Conservation (phyloP, 1,140 invertebrate genomes). For the Leptinotarsa defecta region DNA sequence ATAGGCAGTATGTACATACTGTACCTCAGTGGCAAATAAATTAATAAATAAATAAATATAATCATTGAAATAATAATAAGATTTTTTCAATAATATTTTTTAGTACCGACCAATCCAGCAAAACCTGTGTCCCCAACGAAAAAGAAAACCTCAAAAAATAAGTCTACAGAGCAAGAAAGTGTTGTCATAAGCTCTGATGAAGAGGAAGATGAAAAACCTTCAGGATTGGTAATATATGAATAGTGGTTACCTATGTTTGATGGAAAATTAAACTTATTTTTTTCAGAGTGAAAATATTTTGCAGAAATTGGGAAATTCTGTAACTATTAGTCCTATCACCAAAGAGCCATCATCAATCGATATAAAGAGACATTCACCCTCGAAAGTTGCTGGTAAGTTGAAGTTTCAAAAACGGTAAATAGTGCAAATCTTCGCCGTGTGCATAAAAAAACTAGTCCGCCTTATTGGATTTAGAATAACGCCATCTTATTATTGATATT, state of each 20-base stretch:
- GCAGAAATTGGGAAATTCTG: constrained; percentile 41
- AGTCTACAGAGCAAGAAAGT: constrained; percentile 64
- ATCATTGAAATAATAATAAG: neutral
- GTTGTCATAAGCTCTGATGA: constrained; percentile 71
- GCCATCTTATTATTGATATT: no score
- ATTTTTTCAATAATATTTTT: neutral
- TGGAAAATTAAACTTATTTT: neutral
- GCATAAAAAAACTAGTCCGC: no score
- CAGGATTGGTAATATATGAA: constrained; percentile 33
- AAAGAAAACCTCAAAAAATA: constrained; percentile 39
- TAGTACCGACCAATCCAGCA: neutral
- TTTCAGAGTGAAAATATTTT: constrained; percentile 39
- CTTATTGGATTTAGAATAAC: no score
- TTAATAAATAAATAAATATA: no score
- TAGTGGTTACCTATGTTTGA: neutral
- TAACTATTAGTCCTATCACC: constrained; percentile 45
- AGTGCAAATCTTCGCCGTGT: no score
- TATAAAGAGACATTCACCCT: constrained; percentile 42
- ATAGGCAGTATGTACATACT: no score
- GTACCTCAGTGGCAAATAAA: no score
- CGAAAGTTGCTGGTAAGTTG: neutral
- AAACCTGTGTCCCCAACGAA: constrained; percentile 26
- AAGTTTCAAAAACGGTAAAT: no score
- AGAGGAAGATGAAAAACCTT: constrained; percentile 49
- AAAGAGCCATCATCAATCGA: constrained; percentile 50